Conservation (phyloP, 2,113 vertebrate genomes). For the Cichladusa arquata region DNA sequence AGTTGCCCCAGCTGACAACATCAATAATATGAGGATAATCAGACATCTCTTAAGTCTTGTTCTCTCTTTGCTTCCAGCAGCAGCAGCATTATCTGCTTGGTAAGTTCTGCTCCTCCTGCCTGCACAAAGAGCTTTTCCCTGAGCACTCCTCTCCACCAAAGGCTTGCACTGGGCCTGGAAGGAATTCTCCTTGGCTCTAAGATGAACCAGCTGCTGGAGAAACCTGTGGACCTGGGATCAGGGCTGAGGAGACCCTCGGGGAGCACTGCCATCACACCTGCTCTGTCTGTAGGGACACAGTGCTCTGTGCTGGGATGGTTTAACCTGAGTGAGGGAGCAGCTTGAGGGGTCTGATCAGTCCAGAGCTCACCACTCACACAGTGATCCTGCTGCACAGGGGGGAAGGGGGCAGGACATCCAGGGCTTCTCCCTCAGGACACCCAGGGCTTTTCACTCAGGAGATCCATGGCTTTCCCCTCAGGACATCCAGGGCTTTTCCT, state of each 20-base stretch:
- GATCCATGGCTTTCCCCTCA: too few relatives aligned
- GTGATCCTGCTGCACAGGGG: neutral
- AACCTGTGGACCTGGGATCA: neutral
- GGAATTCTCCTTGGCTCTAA: neutral
- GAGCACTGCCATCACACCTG: neutral
- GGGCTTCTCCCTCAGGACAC: too few relatives aligned
- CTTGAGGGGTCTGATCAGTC: neutral
- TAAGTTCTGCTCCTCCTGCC: neutral
- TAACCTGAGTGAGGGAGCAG: neutral
- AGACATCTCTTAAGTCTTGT: neutral
- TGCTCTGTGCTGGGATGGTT: fast-evolving
- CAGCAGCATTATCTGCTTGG: neutral
- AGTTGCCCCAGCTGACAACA: neutral
- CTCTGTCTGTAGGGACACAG: neutral
- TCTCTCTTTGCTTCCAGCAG: neutral
- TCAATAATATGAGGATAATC: neutral
- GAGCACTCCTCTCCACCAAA: neutral
- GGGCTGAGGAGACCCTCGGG: neutral
- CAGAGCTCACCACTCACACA: neutral
- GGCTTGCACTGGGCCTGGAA: neutral
- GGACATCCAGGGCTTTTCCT: too few relatives aligned
- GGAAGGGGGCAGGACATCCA: neutral
- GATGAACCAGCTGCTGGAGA: neutral
- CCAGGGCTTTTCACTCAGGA: too few relatives aligned
- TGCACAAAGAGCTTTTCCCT: neutral